Evolutionary conservation across 2,797 vertebrate genomes (phyloP), one percentile per base, ranked within the genome.

Genomic region (Ptychobarbus kaznakovi): DNA sequence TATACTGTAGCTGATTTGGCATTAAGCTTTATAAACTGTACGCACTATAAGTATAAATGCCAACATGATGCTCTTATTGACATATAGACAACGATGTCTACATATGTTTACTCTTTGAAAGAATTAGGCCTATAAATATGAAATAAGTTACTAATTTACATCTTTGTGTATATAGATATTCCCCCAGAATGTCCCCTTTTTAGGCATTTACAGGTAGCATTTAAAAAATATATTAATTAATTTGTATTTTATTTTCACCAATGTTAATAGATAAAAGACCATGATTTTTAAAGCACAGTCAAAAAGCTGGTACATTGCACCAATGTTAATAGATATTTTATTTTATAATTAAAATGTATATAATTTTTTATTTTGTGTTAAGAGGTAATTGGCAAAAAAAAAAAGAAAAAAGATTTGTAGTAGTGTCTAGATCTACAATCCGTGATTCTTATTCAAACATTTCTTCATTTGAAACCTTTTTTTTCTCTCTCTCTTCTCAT

Each of bases 1-100:
- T 44, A 53, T 20, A 53, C 82, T 56, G 20, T 7, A 51, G 28
- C 70, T 83, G 81, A 75, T 82, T 74, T 42, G 72, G 9, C 44
- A 4, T 13, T 18, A 3, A 77, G 63, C 49, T 44, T 53, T 53
- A 25, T 16, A 38, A 81, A 25, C 44, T 25, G 28, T 35, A 38
- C 0, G 28, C 28, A 28, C 28, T 28, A n/a, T n/a, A 28, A 28
- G 28, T 28, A 28, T 28, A 28, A 28, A 28, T 28, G 28, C 28
- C 38, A 15, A 22, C 16, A 2, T 79, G 56, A 28, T 6, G 35
- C 13, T 10, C 22, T 28, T 28, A 18, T 16, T 11, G 35, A 61
- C 35, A n/a, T 16, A 15, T 10, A n/a, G 56, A 42, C 3, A 9
- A 12, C 53, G 46, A 4, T 56, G 2, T 35, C 28, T 20, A n/a